phyloP scores from a whole-genome alignment of 2,113 vertebrate genomes.

The Tauraco erythrolophus region DNA sequence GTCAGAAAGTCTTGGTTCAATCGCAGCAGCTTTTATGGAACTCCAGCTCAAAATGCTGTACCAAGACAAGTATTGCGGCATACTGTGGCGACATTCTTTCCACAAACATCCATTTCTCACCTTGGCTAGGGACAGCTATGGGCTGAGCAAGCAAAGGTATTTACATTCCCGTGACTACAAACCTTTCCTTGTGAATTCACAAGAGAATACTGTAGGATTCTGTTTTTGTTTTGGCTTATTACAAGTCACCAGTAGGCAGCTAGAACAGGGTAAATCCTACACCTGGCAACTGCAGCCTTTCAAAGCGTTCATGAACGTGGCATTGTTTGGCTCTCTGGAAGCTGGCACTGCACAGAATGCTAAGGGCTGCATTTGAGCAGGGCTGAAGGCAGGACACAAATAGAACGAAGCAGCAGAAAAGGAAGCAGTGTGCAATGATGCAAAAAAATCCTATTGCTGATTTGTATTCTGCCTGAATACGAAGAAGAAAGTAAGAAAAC shows the following conservation, averaged over 20 bases:
- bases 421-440: constrained; percentile 51
- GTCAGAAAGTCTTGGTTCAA: neutral
- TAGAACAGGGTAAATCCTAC: constrained; percentile 23
- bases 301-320: neutral
- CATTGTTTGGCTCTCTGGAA: constrained; percentile 10
- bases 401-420: neutral
- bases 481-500: constrained; percentile 47
- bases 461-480: constrained; percentile 61
- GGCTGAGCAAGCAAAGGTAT: neutral
- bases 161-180: neutral
- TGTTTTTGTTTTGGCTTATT: constrained; percentile 7
- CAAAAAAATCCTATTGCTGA: constrained; percentile 28
- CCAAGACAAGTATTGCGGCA: neutral
- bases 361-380: constrained; percentile 1
- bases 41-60: neutral
- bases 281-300: constrained; percentile 42
- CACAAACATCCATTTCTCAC: constrained; percentile 3
- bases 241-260: neutral
- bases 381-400: constrained; percentile 48
- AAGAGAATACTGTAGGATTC: neutral
- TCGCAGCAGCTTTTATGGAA: neutral
- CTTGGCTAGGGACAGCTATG: neutral
- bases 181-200: neutral
- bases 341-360: neutral
- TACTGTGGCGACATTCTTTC: neutral